Evolutionary conservation across 2,113 vertebrate genomes (phyloP), one percentile per base, ranked within the genome.

Genomic region (Leucoraja erinaceus): DNA sequence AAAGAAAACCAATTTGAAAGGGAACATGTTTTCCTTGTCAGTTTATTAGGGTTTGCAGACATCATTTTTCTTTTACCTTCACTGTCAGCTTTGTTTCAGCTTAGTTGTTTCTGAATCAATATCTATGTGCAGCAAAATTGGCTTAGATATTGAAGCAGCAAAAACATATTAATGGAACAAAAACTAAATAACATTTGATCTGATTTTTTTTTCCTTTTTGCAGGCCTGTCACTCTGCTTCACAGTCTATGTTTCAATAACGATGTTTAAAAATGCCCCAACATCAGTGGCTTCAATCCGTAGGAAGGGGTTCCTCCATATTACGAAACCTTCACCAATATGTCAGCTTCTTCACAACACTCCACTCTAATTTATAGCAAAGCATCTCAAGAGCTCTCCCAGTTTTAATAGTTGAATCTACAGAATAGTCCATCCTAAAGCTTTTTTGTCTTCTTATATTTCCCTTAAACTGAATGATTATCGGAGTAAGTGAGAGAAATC

Each of bases 141-240:
- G 61, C 83, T 63, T 2, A 31, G 83, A 88, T 33, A 63, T 66
- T 88, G 83, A 63, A 63, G 83, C 59, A 88, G 4, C 83, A 88
- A 63, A 84, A 88, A 31, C 83, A 63, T 88, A 88, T 66, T 88
- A 88, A 88, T 88, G 83, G 83, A 31, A 88, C 59, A 88, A 63
- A 88, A 88, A 14, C n/a, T 88, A 31, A 86, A 86, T 86, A 86
- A 63, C 59, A 63, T 63, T 86, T 86, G 83, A 61, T 86, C 59
- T 86, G 83, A 63, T 86, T 63, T 63, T 63, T 18, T 47, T 47
- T 47, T 47, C 38, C 59, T 88, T 63, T 59, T n/a, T 20, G 18
- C 83, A 16, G n/a, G 28, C 83, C 59, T 88, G 83, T 88, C 83
- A 66, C 83, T 88, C 83, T 88, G 83, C 28, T 63, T 63, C 14